A percentile compares a stretch with the other conserved stretches of the same genome.
Evolutionary conservation across 2,113 vertebrate genomes (phyloP).

Genomic region (Sciurus niger): DNA sequence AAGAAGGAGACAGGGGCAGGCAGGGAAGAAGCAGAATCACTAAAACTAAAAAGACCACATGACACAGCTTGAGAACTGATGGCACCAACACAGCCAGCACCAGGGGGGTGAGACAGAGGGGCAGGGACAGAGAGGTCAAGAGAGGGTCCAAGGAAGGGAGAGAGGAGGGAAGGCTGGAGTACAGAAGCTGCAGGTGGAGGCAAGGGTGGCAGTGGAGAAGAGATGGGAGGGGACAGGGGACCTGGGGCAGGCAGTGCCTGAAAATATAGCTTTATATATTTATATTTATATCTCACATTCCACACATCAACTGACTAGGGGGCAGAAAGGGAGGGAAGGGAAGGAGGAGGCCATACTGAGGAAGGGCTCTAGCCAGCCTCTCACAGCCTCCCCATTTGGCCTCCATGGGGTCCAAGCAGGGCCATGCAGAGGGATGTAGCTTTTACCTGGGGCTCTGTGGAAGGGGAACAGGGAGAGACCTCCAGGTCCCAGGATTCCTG

Average conservation of each 20-base stretch:
- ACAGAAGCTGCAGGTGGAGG: not conserved
- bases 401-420: constrained; percentile 73
- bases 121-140: not conserved
- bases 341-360: constrained; percentile 41
- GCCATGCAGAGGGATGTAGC: constrained; percentile 78
- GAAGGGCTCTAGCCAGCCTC: constrained; percentile 43
- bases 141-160: not conserved
- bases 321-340: not conserved
- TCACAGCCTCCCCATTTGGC: constrained; percentile 11
- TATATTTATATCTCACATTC: constrained; percentile 84
- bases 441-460: not conserved
- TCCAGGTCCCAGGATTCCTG: constrained; percentile 23
- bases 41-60: constrained; percentile 57
- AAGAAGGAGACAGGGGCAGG: not conserved
- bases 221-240: not conserved
- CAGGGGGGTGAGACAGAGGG: not conserved
- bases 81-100: constrained; percentile 54
- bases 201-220: not conserved
- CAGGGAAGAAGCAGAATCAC: constrained; percentile 19
- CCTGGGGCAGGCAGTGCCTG: constrained; percentile 79
- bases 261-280: constrained; percentile 85
- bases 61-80: not conserved
- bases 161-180: not conserved
- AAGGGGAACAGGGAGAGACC: not conserved
- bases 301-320: constrained; percentile 79